These are phyloP conservation scores for Helostoma temminkii DNA, from an alignment of 2,797 vertebrate genomes.

Conservation along the genomic window DNA sequence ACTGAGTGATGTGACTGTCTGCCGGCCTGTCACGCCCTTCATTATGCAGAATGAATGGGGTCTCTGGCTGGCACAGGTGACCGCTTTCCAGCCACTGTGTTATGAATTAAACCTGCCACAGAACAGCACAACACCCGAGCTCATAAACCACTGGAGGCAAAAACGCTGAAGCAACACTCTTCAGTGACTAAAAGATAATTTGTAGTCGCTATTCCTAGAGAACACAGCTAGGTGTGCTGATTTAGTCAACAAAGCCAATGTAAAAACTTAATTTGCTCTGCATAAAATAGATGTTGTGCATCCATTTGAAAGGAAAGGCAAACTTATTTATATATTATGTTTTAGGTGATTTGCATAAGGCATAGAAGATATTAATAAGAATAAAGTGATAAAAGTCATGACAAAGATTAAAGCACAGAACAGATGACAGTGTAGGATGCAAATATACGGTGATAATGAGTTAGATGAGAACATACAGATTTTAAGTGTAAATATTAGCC, in stretches of 20 bases:
- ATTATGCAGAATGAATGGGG: slow-evolving; percentile 59
- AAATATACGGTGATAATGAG: slow-evolving; percentile 1
- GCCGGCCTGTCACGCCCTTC: slow-evolving; percentile 38
- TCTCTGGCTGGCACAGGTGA: slow-evolving; percentile 54
- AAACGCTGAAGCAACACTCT: slow-evolving; percentile 45
- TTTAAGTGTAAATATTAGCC: too few relatives aligned
- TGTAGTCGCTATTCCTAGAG: slow-evolving; percentile 32
- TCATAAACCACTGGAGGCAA: slow-evolving; percentile 16
- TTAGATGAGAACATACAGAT: too few relatives aligned
- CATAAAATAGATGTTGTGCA: slow-evolving; percentile 34
- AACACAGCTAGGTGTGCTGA: slow-evolving; percentile 17
- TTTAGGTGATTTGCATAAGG: slow-evolving; percentile 14
- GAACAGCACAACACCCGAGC: slow-evolving; percentile 17
- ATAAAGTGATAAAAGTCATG: background rate
- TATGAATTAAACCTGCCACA: slow-evolving; percentile 43
- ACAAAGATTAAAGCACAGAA: slow-evolving; percentile 1
- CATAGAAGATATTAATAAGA: slow-evolving; percentile 8
- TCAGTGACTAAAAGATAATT: slow-evolving; percentile 25
- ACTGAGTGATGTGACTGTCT: slow-evolving; percentile 55
- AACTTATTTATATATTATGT: background rate
- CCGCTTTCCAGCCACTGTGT: slow-evolving; percentile 43
- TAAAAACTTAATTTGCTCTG: slow-evolving; percentile 32
- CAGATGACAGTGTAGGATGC: background rate
- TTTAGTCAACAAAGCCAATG: slow-evolving; percentile 16
- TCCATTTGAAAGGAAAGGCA: slow-evolving; percentile 10